Percentiles rank a stretch among this genome's conserved stretches.
phyloP scores from a whole-genome alignment of 2,888 invertebrate genomes.

The Exephanes ischioxanthus region DNA sequence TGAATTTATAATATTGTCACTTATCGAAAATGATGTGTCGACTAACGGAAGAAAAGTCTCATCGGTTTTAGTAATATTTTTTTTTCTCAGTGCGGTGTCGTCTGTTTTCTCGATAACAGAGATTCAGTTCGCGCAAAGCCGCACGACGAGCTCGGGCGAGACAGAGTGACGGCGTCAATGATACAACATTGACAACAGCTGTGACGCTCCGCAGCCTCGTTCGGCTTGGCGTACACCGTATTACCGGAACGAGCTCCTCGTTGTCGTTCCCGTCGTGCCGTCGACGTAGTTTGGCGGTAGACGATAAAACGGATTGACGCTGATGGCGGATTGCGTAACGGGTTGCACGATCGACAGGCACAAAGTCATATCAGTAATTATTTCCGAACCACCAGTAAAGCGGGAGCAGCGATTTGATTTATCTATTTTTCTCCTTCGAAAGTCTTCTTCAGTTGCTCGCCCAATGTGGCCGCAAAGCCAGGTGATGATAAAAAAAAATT shows the following conservation, averaged over 20 bases:
- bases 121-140: background rate
- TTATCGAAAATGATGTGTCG: background rate
- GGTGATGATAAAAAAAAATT: background rate
- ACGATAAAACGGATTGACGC: constrained; percentile 63
- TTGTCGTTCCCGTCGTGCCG: constrained; percentile 55
- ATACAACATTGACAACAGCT: constrained; percentile 76
- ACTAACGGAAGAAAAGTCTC: background rate
- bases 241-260: constrained; percentile 23
- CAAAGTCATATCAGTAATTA: constrained; percentile 31
- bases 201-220: constrained; percentile 67
- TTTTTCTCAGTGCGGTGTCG: background rate
- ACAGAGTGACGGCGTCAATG: constrained; percentile 73
- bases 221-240: constrained; percentile 29
- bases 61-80: background rate
- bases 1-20: background rate
- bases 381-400: constrained; percentile 14
- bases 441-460: background rate
- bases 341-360: constrained; percentile 19
- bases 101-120: background rate
- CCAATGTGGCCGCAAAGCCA: background rate
- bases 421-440: background rate
- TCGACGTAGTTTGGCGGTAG: constrained; percentile 50
- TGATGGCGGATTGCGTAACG: constrained; percentile 61
- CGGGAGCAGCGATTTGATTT: background rate
- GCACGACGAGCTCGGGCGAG: constrained; percentile 28